Evolutionary conservation across 1,140 invertebrate species (phyloP).

Genomic region (Pseudomyrmex flavicornis): DNA sequence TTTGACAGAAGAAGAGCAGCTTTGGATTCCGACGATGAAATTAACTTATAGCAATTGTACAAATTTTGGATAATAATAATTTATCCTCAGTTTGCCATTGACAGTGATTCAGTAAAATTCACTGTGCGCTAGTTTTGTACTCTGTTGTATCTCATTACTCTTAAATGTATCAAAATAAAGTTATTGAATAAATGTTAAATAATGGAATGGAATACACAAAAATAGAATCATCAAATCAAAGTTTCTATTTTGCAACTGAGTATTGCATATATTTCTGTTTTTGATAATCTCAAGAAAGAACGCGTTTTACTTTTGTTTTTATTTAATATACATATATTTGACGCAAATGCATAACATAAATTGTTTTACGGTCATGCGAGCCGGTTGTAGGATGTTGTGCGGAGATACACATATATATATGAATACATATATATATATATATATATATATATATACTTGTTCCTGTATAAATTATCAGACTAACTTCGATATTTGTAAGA

Average conservation of each 20-base stretch:
- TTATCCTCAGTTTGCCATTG: conserved; percentile 8
- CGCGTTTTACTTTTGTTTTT: conserved; percentile 46
- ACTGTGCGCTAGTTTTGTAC: conserved; percentile 38
- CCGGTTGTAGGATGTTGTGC: too few relatives aligned
- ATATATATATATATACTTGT: too few relatives aligned
- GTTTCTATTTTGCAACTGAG: neutral
- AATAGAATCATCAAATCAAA: neutral
- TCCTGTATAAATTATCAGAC: too few relatives aligned
- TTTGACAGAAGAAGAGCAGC: conserved; percentile 94
- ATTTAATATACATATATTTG: conserved; percentile 58
- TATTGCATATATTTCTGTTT: neutral
- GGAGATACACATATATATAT: too few relatives aligned
- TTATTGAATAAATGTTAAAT: conserved; percentile 16
- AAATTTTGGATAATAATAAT: neutral
- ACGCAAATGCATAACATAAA: neutral
- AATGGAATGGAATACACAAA: neutral
- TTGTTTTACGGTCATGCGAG: too few relatives aligned
- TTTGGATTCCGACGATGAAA: conserved; percentile 93
- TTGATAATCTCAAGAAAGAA: conserved; percentile 5
- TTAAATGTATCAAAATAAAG: conserved; percentile 69
- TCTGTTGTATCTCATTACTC: conserved; percentile 65
- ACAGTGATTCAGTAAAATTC: conserved; percentile 5
- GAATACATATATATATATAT: too few relatives aligned
- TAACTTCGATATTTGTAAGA: too few relatives aligned
- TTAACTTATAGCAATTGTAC: conserved; percentile 79